phyloP scores from a whole-genome alignment of 2,888 invertebrate genomes.

The Scaptomyza flava region DNA sequence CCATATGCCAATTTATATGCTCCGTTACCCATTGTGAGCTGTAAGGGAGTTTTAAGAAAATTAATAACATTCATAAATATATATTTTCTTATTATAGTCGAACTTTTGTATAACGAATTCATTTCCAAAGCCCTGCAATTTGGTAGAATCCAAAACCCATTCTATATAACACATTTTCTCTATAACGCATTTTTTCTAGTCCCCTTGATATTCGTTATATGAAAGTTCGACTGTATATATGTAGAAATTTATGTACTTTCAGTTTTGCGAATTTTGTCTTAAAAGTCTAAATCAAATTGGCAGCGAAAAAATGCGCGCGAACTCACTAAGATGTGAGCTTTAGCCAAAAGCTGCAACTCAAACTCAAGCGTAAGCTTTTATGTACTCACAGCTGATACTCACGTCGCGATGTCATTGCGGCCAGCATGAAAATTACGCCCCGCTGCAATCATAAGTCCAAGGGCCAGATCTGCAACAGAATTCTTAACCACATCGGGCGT shows the following conservation, averaged over 20 bases:
- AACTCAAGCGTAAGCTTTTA: conserved; percentile 39
- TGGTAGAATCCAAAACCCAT: too few species aligned
- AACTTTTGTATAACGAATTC: too few species aligned
- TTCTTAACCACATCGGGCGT: conserved; percentile 91
- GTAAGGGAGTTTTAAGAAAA: not conserved
- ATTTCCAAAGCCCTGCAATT: too few species aligned
- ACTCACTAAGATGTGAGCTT: conserved; percentile 26
- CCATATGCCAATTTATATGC: conserved; percentile 91
- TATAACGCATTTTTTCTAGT: too few species aligned
- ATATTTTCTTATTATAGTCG: too few species aligned
- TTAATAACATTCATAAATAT: too few species aligned
- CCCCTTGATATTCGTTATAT: too few species aligned
- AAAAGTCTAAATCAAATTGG: conserved; percentile 27
- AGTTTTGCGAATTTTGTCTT: conserved; percentile 7
- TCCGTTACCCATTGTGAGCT: conserved; percentile 89
- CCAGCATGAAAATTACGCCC: conserved; percentile 92
- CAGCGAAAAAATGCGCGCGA: conserved; percentile 19
- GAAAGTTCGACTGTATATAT: not conserved
- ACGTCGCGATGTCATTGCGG: conserved; percentile 86
- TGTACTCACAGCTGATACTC: conserved; percentile 49
- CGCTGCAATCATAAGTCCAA: conserved; percentile 91
- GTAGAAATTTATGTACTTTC: too few species aligned
- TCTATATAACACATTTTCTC: too few species aligned
- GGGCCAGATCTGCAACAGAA: conserved; percentile 93
- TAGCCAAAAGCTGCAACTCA: conserved; percentile 17